Evolutionary conservation across 2,113 vertebrate genomes (phyloP).

Genomic region (Periophthalmus modestus): DNA sequence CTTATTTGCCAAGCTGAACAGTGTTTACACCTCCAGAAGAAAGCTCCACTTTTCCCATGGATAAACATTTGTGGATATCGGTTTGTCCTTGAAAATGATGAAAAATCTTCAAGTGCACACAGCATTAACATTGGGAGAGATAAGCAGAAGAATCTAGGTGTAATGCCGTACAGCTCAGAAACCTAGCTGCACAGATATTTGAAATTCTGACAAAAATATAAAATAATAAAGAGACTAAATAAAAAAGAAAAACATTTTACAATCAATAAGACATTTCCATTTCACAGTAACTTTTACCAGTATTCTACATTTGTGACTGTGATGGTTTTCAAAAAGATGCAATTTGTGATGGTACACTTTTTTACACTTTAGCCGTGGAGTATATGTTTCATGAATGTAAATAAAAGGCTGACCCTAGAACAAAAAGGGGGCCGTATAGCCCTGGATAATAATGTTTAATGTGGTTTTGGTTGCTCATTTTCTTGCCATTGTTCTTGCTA

Average conservation of each 20-base stretch:
- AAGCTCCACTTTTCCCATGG: background rate
- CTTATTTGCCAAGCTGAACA: background rate
- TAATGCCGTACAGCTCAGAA: constrained; percentile 2
- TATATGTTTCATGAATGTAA: no score
- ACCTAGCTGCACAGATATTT: constrained; percentile 4
- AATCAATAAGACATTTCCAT: no score
- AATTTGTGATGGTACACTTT: no score
- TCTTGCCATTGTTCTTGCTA: background rate
- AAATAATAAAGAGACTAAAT: no score
- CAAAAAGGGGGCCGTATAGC: no score
- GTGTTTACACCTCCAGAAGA: background rate
- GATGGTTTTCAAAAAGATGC: no score
- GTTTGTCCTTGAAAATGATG: background rate
- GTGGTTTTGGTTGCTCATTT: background rate
- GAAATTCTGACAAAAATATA: background rate
- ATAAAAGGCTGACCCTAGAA: no score
- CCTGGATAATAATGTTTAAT: background rate
- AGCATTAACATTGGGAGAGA: background rate
- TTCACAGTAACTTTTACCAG: no score
- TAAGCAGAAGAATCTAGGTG: constrained; percentile 16
- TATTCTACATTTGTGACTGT: no score
- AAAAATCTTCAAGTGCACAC: background rate
- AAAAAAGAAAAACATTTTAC: no score
- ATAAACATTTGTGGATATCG: background rate
- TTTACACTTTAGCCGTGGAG: no score